A percentile compares a stretch with the other conserved stretches of the same genome.
Evolutionary conservation across 2,113 vertebrate species (phyloP).

Genomic region (Manacus vitellinus): DNA sequence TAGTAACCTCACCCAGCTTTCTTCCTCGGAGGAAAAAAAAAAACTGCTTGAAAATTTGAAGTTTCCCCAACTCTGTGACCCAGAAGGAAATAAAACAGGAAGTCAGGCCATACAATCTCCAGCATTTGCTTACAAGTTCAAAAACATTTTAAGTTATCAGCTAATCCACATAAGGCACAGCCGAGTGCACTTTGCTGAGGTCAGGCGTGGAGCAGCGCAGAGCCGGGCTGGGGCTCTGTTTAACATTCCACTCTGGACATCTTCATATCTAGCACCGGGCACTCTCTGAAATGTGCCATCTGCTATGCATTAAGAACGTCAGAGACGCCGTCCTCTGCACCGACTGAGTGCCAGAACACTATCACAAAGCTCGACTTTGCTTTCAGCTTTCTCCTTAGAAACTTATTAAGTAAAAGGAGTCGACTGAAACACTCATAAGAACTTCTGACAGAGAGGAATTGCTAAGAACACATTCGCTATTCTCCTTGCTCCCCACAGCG

Average conservation of each 20-base stretch:
- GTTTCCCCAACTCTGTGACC: neutral
- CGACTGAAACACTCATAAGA: neutral
- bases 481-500: neutral
- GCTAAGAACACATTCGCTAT: neutral
- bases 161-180: neutral
- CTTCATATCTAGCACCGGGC: neutral
- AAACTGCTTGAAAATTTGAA: neutral
- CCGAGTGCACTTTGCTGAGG: neutral
- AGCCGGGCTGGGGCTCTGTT: neutral
- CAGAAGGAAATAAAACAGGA: constrained; percentile 1
- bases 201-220: neutral
- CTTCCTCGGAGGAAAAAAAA: neutral
- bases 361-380: neutral
- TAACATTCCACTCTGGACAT: neutral
- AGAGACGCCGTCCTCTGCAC: neutral
- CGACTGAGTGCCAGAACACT: neutral
- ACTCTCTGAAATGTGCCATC: neutral
- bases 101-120: neutral
- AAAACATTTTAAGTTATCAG: neutral
- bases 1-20: neutral
- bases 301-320: neutral
- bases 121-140: neutral
- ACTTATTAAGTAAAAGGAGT: neutral
- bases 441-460: neutral
- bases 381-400: neutral